A percentile compares a stretch with the other conserved stretches of the same genome.
These are phyloP conservation scores for Sipha flava DNA, from an alignment of 1,140 invertebrate genomes.

Conservation along the genomic window DNA sequence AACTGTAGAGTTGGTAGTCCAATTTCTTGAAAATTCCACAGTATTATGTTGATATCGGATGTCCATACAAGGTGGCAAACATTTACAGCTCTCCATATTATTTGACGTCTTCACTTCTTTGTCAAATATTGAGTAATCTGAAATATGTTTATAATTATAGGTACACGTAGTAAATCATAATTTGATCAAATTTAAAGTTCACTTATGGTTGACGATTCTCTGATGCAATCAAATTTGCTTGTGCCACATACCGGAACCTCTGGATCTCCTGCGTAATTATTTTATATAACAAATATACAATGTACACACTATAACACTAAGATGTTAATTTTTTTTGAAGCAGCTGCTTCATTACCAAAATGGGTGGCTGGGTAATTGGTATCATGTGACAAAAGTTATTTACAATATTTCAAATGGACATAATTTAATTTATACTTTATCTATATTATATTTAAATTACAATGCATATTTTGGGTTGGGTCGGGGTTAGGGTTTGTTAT, in stretches of 20 bases:
- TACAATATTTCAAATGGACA: too few species aligned
- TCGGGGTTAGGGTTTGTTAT: too few species aligned
- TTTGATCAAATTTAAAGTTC: not conserved
- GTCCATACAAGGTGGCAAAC: slow-evolving; percentile 58
- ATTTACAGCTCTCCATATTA: slow-evolving; percentile 47
- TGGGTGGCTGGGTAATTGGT: too few species aligned
- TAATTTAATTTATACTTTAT: too few species aligned
- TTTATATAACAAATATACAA: not conserved
- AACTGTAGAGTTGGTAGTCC: not conserved
- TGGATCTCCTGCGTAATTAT: not conserved
- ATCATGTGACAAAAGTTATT: too few species aligned
- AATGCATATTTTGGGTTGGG: too few species aligned
- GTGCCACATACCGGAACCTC: not conserved
- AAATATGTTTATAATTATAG: not conserved
- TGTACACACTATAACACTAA: too few species aligned
- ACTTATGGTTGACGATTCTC: not conserved
- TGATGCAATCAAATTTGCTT: not conserved
- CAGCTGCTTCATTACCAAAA: too few species aligned
- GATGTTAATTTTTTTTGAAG: too few species aligned
- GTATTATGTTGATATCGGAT: slow-evolving; percentile 49
- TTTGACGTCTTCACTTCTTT: not conserved
- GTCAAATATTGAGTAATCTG: slow-evolving; percentile 31
- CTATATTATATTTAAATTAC: too few species aligned
- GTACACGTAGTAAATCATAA: not conserved
- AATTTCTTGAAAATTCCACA: slow-evolving; percentile 24